These are phyloP conservation scores for Hermaeophaga mercurialis DNA, from an alignment of 2,888 invertebrate species.

Conservation along the genomic window DNA sequence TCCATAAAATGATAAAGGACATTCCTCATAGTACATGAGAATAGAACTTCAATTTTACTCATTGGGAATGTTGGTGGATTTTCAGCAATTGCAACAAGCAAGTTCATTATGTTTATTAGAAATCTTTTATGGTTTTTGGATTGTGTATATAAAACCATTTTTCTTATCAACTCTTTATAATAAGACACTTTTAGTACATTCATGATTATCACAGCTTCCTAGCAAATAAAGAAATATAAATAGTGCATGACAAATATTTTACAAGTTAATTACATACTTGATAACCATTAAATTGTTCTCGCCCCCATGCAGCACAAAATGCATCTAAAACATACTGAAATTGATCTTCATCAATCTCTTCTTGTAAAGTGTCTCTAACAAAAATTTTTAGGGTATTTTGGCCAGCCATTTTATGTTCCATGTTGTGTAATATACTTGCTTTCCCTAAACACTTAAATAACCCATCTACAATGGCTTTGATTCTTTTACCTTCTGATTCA, in stretches of 20 bases:
- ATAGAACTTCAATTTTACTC: conserved; percentile 36
- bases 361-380: conserved; percentile 30
- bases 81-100: conserved; percentile 32
- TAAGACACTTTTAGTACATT: conserved; percentile 36
- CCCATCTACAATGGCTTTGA: conserved; percentile 24
- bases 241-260: no score
- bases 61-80: conserved; percentile 33
- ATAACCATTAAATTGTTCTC: conserved; percentile 33
- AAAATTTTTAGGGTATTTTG: conserved; percentile 24
- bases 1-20: conserved; percentile 37
- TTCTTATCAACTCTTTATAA: conserved; percentile 39
- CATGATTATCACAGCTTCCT: conserved; percentile 40
- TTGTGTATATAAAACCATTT: conserved; percentile 38
- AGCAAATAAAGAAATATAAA: conserved; percentile 19
- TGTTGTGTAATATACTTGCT: conserved; percentile 8
- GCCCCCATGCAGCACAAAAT: conserved; percentile 35
- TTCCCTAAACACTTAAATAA: conserved; percentile 30
- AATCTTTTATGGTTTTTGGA: conserved; percentile 38
- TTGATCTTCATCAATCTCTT: conserved; percentile 37
- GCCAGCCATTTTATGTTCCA: conserved; percentile 23
- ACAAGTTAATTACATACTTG: no score
- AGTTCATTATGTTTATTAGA: conserved; percentile 35
- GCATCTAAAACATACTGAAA: conserved; percentile 38
- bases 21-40: conserved; percentile 35
- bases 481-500: conserved; percentile 24